Percentiles rank a stretch among this genome's conserved stretches.
Evolutionary conservation across 92 coral and sea anemone genomes (phyloP).

Genomic region (Umimayanthus chanpuru): DNA sequence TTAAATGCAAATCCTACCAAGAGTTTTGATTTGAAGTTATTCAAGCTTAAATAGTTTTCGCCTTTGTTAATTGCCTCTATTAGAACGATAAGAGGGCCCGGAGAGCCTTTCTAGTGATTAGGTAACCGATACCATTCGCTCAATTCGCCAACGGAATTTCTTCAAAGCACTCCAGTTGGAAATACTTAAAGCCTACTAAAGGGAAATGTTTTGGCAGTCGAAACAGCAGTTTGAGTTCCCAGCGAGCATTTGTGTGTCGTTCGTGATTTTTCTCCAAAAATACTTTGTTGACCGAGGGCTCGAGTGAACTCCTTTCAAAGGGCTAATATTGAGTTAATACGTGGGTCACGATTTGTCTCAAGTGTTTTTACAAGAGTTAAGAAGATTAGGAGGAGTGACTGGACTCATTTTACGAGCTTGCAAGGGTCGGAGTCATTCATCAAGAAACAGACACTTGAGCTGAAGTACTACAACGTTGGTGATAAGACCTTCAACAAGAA

Average conservation of each 20-base stretch:
- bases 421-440: neutral
- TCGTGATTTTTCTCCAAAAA: neutral
- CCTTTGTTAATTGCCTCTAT: constrained; percentile 20
- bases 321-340: constrained; percentile 4
- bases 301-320: neutral
- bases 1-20: constrained; percentile 5
- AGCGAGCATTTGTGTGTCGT: neutral
- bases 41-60: constrained; percentile 4
- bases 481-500: neutral
- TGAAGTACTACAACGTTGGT: neutral
- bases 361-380: constrained; percentile 21
- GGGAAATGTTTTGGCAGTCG: neutral
- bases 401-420: neutral
- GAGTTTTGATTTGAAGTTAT: constrained; percentile 1
- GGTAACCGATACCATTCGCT: neutral
- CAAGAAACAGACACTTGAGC: neutral
- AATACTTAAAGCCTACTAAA: constrained; percentile 5
- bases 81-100: constrained; percentile 21
- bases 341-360: constrained; percentile 13
- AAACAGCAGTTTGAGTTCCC: neutral
- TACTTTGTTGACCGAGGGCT: neutral
- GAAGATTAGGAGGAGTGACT: neutral
- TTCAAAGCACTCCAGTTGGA: neutral
- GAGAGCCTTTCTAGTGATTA: neutral
- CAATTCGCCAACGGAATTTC: neutral